These are phyloP conservation scores for Sebastes vulpes DNA, from an alignment of 2,797 vertebrate genomes.

Conservation along the genomic window DNA sequence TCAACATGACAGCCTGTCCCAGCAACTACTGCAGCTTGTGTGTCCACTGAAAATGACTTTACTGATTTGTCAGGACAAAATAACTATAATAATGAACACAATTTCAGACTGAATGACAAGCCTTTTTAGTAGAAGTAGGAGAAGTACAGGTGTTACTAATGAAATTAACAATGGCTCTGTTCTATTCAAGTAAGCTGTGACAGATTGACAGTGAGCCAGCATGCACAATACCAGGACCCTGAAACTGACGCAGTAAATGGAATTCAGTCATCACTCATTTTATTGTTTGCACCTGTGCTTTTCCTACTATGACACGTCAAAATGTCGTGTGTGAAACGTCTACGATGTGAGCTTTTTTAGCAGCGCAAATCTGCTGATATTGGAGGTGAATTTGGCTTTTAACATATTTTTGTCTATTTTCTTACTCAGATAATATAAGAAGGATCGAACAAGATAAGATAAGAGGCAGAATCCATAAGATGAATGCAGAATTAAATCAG, in stretches of 20 bases:
- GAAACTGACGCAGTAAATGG: not conserved
- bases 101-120: too few relatives aligned
- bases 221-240: not conserved
- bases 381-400: not conserved
- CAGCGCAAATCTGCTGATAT: not conserved
- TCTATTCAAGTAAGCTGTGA: not conserved
- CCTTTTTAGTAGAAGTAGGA: too few relatives aligned
- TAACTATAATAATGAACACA: not conserved
- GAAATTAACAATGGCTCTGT: not conserved
- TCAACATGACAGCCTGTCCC: not conserved
- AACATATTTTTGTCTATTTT: not conserved
- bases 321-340: not conserved
- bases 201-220: not conserved
- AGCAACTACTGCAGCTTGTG: not conserved
- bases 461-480: constrained; percentile 1
- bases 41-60: not conserved
- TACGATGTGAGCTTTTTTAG: not conserved
- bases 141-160: not conserved
- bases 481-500: constrained; percentile 10
- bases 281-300: not conserved
- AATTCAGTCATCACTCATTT: not conserved
- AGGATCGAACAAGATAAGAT: constrained; percentile 2
- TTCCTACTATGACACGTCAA: not conserved
- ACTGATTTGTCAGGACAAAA: not conserved
- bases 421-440: not conserved